Conservation (phyloP, 2,113 vertebrate genomes). For the Rhinichthys klamathensis region DNA sequence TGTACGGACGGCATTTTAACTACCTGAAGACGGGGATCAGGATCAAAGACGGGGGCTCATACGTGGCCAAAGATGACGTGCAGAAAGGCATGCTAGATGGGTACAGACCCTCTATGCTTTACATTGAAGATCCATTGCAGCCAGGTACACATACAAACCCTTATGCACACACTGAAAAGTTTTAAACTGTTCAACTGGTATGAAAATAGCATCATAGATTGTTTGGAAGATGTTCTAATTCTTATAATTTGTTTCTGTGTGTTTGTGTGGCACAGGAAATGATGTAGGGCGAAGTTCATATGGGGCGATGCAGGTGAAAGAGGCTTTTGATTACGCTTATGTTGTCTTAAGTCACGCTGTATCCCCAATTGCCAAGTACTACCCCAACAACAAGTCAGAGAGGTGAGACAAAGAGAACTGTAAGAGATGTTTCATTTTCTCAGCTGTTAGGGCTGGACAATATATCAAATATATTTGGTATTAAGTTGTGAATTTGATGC, state of each 20-base stretch:
- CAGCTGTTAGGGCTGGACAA: background rate
- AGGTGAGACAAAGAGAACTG: constrained; percentile 77
- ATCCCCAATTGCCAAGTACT: constrained; percentile 92
- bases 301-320: constrained; percentile 99
- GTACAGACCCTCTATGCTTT: constrained; percentile 97
- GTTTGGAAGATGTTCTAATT: background rate
- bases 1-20: constrained; percentile 97
- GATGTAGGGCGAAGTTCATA: constrained; percentile 98
- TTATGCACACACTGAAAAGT: background rate
- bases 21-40: constrained; percentile 98
- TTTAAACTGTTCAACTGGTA: background rate
- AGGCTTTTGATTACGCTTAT: constrained; percentile 98
- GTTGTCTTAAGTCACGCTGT: constrained; percentile 94
- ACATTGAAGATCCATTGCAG: constrained; percentile 95
- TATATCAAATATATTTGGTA: background rate
- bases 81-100: constrained; percentile 96
- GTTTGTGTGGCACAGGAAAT: constrained; percentile 79
- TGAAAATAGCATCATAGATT: background rate
- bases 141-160: constrained; percentile 75
- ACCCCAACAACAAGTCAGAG: constrained; percentile 93
- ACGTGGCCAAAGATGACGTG: constrained; percentile 97
- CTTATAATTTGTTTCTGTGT: background rate
- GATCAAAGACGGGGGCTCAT: constrained; percentile 96
- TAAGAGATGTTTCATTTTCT: background rate
- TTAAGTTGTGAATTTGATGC: background rate